Conservation (phyloP, 2,113 vertebrate genomes). For the Tyrannus savana region DNA sequence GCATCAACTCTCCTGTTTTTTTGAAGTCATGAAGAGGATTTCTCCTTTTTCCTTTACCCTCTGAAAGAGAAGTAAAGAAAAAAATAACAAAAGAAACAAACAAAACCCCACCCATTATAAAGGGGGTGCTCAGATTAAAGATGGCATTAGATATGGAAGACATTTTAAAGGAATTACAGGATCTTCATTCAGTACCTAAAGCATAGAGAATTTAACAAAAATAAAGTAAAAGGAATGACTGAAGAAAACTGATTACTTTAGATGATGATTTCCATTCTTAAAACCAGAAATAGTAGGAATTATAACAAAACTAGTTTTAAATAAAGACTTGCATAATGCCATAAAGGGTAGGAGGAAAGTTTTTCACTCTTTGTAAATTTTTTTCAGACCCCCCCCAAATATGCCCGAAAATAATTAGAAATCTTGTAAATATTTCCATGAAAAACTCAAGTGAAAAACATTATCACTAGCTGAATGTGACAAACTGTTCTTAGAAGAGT, state of each 20-base stretch:
- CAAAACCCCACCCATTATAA: background rate
- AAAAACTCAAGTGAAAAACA: background rate
- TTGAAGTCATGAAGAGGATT: constrained; percentile 93
- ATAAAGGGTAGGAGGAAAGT: background rate
- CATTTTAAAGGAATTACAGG: background rate
- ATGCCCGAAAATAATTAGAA: background rate
- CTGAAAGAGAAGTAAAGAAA: constrained; percentile 66
- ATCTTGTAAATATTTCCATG: background rate
- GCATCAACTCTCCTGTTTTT: constrained; percentile 83
- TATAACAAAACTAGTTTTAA: background rate
- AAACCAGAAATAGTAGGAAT: background rate
- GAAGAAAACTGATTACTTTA: background rate
- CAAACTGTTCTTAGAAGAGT: background rate
- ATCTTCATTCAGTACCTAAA: background rate
- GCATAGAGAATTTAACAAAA: background rate
- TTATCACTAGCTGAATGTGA: background rate
- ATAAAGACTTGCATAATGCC: background rate
- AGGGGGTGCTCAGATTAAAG: background rate
- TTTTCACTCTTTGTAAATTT: background rate
- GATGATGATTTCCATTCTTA: background rate
- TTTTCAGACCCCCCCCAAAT: background rate
- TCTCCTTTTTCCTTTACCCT: constrained; percentile 81
- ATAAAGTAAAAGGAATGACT: background rate
- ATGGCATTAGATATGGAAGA: background rate
- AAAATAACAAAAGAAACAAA: background rate